phyloP scores from a whole-genome alignment of 2,888 invertebrate genomes.

The Apeira syringaria region DNA sequence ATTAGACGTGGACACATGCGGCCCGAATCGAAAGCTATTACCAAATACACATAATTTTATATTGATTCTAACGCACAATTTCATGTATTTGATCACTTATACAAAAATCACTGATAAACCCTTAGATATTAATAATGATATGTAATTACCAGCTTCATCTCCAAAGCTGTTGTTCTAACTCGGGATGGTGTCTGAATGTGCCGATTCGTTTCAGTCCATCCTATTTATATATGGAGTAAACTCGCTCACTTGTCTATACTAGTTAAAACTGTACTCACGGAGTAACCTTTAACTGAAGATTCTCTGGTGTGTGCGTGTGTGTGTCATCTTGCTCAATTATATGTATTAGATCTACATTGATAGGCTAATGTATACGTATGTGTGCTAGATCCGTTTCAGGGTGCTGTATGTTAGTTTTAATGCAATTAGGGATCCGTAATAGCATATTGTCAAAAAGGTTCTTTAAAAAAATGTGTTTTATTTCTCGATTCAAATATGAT shows the following conservation, averaged over 20 bases:
- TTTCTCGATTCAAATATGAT: too few species aligned
- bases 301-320: constrained; percentile 40
- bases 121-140: too few species aligned
- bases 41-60: too few species aligned
- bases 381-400: constrained; percentile 37
- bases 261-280: constrained; percentile 66
- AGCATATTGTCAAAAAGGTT: too few species aligned
- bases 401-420: constrained; percentile 36
- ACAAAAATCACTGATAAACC: too few species aligned
- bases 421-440: constrained; percentile 36
- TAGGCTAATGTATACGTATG: constrained; percentile 57
- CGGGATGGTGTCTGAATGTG: constrained; percentile 65
- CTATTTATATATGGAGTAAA: constrained; percentile 79
- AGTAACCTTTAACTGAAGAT: constrained; percentile 73
- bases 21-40: too few species aligned
- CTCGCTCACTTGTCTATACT: constrained; percentile 68
- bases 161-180: constrained; percentile 56
- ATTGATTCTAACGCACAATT: too few species aligned
- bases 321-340: constrained; percentile 57
- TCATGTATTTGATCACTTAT: too few species aligned
- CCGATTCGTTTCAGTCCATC: constrained; percentile 46
- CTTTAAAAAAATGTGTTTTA: too few species aligned
- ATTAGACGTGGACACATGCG: too few species aligned
- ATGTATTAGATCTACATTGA: constrained; percentile 61
- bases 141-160: constrained; percentile 75